phyloP scores from a whole-genome alignment of 2,797 vertebrate species.

The Pangasius larnaudii region DNA sequence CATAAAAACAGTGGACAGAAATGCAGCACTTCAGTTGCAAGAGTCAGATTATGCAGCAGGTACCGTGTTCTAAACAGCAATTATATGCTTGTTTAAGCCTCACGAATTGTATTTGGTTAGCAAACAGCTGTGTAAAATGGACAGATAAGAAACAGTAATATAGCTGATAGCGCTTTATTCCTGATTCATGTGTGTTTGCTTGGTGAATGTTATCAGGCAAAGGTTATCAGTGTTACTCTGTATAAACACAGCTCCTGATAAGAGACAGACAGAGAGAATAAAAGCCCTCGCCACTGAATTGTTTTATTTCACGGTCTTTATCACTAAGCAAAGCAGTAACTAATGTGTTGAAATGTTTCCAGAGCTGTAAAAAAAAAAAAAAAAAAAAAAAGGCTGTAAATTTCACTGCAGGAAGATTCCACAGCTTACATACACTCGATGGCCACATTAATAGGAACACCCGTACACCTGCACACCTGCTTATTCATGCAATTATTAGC shows the following conservation, averaged over 20 bases:
- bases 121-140: neutral
- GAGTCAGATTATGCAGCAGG: neutral
- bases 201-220: neutral
- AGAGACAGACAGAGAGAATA: neutral
- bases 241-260: slow-evolving; percentile 12
- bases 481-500: neutral
- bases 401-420: neutral
- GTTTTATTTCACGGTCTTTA: slow-evolving; percentile 10
- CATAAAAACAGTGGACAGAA: neutral
- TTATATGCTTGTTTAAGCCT: neutral
- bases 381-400: neutral
- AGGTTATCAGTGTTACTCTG: slow-evolving; percentile 2
- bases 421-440: neutral
- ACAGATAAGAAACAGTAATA: slow-evolving; percentile 6
- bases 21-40: neutral
- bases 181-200: slow-evolving; percentile 15
- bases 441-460: slow-evolving; percentile 1
- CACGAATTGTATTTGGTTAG: neutral
- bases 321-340: neutral
- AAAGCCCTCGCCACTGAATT: neutral
- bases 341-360: neutral
- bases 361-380: neutral
- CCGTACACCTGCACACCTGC: neutral
- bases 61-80: too few relatives aligned
- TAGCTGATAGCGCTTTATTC: neutral